These are phyloP conservation scores for Sipha maydis DNA, from an alignment of 2,888 invertebrate species.

Conservation along the genomic window DNA sequence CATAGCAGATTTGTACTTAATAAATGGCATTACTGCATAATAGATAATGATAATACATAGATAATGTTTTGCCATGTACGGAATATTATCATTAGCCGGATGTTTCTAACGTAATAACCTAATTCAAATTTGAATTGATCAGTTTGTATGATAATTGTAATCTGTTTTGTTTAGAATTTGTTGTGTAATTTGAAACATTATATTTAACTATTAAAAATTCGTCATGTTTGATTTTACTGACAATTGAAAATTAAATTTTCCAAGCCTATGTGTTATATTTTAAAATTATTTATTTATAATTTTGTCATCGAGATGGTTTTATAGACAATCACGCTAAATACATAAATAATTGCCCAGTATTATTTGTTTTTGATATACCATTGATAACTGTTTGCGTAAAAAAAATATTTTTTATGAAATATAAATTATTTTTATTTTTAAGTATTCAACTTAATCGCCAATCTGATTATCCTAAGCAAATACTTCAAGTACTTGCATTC, in stretches of 20 bases:
- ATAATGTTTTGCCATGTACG: constrained; percentile 12
- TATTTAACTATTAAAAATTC: not conserved
- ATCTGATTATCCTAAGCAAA: constrained; percentile 25
- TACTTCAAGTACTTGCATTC: not conserved
- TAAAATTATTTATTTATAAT: not conserved
- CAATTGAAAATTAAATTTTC: no score
- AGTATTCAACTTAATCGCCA: not conserved
- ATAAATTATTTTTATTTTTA: not conserved
- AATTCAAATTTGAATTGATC: not conserved
- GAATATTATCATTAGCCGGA: constrained; percentile 28
- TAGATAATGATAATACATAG: not conserved
- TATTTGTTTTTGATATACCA: not conserved
- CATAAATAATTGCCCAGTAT: not conserved
- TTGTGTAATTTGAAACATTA: not conserved
- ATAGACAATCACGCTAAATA: not conserved
- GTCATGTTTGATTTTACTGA: not conserved
- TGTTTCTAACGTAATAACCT: not conserved
- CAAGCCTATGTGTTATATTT: not conserved
- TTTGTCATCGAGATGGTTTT: not conserved
- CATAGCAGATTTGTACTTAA: not conserved
- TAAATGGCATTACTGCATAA: no score
- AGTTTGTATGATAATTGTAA: not conserved
- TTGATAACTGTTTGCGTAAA: not conserved
- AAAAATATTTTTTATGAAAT: not conserved
- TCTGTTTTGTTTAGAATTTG: not conserved